Evolutionary conservation across 2,888 invertebrate species (phyloP), one percentile per base, ranked within the genome.

Genomic region (Habroteleia sp.): DNA sequence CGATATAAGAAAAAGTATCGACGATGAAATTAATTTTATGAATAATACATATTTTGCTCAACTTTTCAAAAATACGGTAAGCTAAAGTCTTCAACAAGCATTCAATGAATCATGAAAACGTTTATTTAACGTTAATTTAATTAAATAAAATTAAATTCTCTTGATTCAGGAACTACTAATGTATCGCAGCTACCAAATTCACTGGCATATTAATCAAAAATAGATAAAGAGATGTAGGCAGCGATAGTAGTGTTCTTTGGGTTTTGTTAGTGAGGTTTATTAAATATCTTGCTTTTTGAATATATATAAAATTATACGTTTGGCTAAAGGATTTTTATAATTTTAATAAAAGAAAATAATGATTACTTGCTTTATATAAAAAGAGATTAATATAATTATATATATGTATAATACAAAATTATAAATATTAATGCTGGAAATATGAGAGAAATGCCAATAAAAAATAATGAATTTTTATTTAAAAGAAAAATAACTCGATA

Each of bases 201-300:
- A 16, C 33, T 52, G 35, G 52, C 35, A 65, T 44, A 54, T 65
- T 65, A 65, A 46, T 44, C 44, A 65, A 65, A 54, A 65, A 44
- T 54, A 50, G 23, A 46, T 37, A 44, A 42, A 52, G 42, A 63
- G 44, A 54, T 54, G 39, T 46, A 29, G 50, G 44, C 29, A 65
- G 41, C 41, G 27, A 14, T 2, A 50, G 50, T 25, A 48, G 50
- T n/a, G 63, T 27, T 35, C 52, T 35, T 27, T 42, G 44, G 42
- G 50, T 63, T 63, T 63, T 39, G 41, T 50, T 63, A 63, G 50
- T 50, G 50, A 14, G 33, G 31, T 63, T 63, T 63, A 50, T 50
- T 50, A 63, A 63, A 63, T 63, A n/a, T n/a, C n/a, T n/a, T n/a
- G n/a, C n/a, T n/a, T n/a, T n/a, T n/a, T n/a, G n/a, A n/a, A n/a